Conservation (phyloP, 2,888 invertebrate genomes). For the Crocallis elinguaria region DNA sequence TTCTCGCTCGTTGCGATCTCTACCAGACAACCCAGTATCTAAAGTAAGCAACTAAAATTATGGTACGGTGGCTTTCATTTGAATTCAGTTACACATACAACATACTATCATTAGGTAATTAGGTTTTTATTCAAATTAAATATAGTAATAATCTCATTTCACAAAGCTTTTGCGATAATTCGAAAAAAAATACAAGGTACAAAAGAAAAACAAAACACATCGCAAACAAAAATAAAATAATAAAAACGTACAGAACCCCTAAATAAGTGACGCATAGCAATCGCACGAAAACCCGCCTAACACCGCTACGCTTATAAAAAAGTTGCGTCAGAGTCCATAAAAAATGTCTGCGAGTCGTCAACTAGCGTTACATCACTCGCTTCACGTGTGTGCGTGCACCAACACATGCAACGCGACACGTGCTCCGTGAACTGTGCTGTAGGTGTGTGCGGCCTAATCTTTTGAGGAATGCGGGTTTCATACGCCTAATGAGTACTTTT, state of each 20-base stretch:
- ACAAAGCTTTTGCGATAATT: no score
- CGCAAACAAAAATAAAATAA: not conserved
- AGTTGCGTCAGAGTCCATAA: constrained; percentile 82
- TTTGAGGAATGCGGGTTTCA: constrained; percentile 81
- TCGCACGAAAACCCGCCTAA: constrained; percentile 55
- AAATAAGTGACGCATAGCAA: constrained; percentile 34
- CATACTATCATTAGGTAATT: no score
- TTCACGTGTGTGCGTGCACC: constrained; percentile 46
- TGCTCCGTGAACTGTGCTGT: constrained; percentile 33
- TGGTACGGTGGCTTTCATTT: no score
- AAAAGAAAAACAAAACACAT: not conserved
- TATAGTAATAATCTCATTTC: no score
- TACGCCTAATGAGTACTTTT: constrained; percentile 77
- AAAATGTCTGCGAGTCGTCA: constrained; percentile 83
- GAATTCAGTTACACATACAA: no score
- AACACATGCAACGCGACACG: constrained; percentile 46
- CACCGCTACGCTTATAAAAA: constrained; percentile 71
- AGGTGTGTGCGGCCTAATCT: constrained; percentile 68
- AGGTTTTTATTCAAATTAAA: no score
- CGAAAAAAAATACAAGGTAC: not conserved
- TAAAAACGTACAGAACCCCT: constrained; percentile 24
- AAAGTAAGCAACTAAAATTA: no score
- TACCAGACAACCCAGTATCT: no score
- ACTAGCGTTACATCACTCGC: constrained; percentile 77
- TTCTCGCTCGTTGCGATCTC: no score